Percentiles rank a stretch among this genome's conserved stretches.
Evolutionary conservation across 2,113 vertebrate genomes (phyloP).

Genomic region (Urocynchramus pylzowi): DNA sequence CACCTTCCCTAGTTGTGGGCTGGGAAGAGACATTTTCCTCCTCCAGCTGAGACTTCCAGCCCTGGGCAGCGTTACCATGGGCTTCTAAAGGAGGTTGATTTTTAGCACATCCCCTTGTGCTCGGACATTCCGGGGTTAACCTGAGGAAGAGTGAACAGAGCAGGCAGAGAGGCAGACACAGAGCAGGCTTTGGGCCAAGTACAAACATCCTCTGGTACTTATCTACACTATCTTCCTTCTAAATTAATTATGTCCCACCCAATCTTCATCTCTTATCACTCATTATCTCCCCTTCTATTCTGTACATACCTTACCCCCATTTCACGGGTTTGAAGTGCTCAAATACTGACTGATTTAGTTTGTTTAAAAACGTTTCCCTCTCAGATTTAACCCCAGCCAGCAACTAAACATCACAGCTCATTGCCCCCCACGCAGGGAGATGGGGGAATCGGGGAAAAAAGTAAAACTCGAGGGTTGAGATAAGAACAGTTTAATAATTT

Average conservation of each 20-base stretch:
- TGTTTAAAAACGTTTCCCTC: not conserved
- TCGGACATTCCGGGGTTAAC: not conserved
- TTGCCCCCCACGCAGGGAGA: not conserved
- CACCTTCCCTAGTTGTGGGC: accelerated
- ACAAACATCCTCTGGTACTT: not conserved
- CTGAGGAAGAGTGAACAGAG: not conserved
- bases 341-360: not conserved
- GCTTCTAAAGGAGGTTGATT: not conserved
- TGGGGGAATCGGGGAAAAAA: not conserved
- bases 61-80: not conserved
- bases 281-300: not conserved
- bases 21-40: not conserved
- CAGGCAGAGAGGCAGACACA: not conserved
- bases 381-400: not conserved
- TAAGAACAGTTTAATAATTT: not conserved
- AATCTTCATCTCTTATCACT: not conserved
- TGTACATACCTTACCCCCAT: not conserved
- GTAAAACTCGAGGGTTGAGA: not conserved
- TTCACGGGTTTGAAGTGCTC: not conserved
- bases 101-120: not conserved
- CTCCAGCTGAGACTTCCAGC: not conserved
- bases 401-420: not conserved
- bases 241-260: not conserved
- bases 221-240: not conserved
- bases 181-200: not conserved